A percentile compares a stretch with the other conserved stretches of the same genome.
phyloP scores from a whole-genome alignment of 1,140 invertebrate species.

The Yoshiicerus persimilis region DNA sequence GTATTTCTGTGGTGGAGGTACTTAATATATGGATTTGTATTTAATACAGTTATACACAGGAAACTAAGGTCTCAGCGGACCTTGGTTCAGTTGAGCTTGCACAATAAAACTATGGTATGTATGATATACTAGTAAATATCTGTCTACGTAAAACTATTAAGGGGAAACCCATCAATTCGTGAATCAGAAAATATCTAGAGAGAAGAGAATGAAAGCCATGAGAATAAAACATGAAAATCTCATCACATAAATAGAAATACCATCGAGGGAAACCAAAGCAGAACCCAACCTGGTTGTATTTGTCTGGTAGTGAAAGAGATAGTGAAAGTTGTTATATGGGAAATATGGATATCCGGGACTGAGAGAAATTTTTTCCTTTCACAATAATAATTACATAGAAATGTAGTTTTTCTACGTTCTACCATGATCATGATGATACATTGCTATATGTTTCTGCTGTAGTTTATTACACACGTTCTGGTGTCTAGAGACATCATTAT shows the following conservation, averaged over 20 bases:
- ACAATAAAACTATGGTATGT: too few relatives aligned
- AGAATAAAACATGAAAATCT: slow-evolving; percentile 3
- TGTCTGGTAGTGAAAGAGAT: background rate
- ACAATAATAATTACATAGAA: background rate
- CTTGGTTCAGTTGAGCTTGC: too few relatives aligned
- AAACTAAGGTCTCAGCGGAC: too few relatives aligned
- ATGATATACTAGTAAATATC: too few relatives aligned
- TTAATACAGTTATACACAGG: too few relatives aligned
- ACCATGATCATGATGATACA: background rate
- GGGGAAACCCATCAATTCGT: background rate
- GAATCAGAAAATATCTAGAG: background rate
- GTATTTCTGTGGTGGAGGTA: background rate
- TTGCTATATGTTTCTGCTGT: too few relatives aligned
- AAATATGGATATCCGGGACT: background rate
- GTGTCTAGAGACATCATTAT: too few relatives aligned
- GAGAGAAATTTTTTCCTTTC: background rate
- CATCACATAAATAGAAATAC: background rate
- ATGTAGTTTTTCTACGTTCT: background rate
- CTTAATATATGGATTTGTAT: too few relatives aligned
- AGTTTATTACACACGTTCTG: too few relatives aligned
- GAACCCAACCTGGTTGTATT: background rate
- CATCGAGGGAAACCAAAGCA: background rate
- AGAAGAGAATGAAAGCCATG: background rate
- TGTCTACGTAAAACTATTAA: background rate
- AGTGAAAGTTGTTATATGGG: background rate